Evolutionary conservation across 2,888 invertebrate genomes (phyloP).

Genomic region (Gibbula magus): DNA sequence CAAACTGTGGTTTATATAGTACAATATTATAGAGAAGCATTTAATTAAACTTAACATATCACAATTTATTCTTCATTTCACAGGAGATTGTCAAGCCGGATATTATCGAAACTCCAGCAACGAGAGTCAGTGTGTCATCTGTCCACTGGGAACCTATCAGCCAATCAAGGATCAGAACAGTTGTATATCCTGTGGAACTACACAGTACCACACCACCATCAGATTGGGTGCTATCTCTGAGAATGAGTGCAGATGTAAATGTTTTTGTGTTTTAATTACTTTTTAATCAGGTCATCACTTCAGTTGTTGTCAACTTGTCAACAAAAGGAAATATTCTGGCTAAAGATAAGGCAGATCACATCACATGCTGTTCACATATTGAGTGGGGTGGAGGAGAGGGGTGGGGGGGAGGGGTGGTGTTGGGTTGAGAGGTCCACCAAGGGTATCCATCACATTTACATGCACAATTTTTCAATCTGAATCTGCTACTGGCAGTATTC

Average conservation of each 20-base stretch:
- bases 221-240: neutral
- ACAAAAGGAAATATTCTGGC: too few relatives aligned
- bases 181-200: constrained; percentile 41
- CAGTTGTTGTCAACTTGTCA: neutral
- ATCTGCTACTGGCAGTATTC: neutral
- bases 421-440: too few relatives aligned
- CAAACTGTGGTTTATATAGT: neutral
- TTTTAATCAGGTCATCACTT: neutral
- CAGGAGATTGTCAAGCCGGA: constrained; percentile 25
- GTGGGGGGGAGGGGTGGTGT: too few relatives aligned
- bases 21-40: neutral
- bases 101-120: neutral
- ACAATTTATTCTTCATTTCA: too few relatives aligned
- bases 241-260: constrained; percentile 2
- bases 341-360: too few relatives aligned
- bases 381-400: too few relatives aligned
- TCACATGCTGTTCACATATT: too few relatives aligned
- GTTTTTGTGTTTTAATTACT: neutral
- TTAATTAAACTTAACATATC: too few relatives aligned
- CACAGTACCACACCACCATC: neutral
- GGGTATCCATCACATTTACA: too few relatives aligned
- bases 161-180: neutral
- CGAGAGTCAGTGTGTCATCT: neutral
- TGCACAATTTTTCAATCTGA: neutral
- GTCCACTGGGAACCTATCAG: constrained; percentile 17